Evolutionary conservation across 2,113 vertebrate genomes (phyloP), one percentile per base, ranked within the genome.

Genomic region (Amazona vittata): DNA sequence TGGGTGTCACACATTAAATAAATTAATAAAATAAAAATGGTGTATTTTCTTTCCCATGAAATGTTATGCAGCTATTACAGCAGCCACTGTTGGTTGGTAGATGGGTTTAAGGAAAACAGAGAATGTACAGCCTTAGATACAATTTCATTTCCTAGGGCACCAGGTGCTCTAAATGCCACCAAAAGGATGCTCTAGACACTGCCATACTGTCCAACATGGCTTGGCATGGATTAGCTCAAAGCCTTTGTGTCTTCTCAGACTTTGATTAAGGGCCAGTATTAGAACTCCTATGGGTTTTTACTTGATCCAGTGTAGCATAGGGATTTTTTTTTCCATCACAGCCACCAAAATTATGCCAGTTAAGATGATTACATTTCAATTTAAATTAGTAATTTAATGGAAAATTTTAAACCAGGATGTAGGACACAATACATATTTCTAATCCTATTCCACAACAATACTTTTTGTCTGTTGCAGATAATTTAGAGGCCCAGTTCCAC

Each of bases 131-230:
- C 81, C 88, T 70, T 88, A 83, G 82, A 90, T 95, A 90, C 65
- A 80, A 35, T 95, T 97, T 94, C 13, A 93, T 95, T 93, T 98
- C 91, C 89, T 96, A 95, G 97, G 97, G 98, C 95, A 97, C 97
- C 98, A 98, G 97, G 98, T 98, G 98, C 95, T 97, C 96, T 96
- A 98, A 98, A 98, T 98, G 96, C 97, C 98, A 97, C 98, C 97
- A 98, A 97, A 98, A 98, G 98, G 97, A 97, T 98, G 97, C 97
- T 98, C 91, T 95, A 98, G 98, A 98, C 98, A 93, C 91, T 97
- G 94, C 96, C 89, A 68, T 96, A 86, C 97, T 97, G 95, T 97
- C 97, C 97, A 98, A 97, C 95, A 94, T 95, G 96, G 95, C 70
- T 98, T 98, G 97, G 98, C 97, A 97, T 91, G 97, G 94, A 98